These are phyloP conservation scores for Planococcus citri DNA, from an alignment of 1,140 invertebrate species.

Conservation along the genomic window DNA sequence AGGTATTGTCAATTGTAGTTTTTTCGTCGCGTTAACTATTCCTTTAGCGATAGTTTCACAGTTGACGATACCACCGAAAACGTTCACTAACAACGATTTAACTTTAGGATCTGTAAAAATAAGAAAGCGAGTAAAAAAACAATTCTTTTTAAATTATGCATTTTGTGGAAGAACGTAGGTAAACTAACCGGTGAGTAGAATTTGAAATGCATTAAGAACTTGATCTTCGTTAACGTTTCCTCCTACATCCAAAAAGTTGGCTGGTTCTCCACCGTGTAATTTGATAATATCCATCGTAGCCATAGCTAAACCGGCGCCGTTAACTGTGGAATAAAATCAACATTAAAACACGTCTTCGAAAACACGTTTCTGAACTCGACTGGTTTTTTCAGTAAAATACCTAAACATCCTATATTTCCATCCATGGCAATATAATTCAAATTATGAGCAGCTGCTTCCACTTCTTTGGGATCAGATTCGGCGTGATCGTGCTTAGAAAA, in stretches of 20 bases:
- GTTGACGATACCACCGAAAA: constrained; percentile 98
- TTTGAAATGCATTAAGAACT: constrained; percentile 59
- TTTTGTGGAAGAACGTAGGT: constrained; percentile 22
- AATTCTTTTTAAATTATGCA: background rate
- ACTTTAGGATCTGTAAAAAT: constrained; percentile 63
- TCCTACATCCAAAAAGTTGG: constrained; percentile 72
- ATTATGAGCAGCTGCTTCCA: constrained; percentile 75
- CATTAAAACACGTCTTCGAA: constrained; percentile 22
- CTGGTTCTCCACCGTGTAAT: constrained; percentile 57
- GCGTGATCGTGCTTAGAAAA: constrained; percentile 68
- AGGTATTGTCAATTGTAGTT: constrained; percentile 69
- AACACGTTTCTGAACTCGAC: background rate
- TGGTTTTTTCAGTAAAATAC: too few species aligned
- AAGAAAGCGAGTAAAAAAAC: constrained; percentile 24
- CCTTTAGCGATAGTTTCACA: constrained; percentile 94
- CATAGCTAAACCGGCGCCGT: constrained; percentile 70
- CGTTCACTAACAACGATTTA: constrained; percentile 92
- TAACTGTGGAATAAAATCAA: constrained; percentile 38
- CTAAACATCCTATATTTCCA: constrained; percentile 90
- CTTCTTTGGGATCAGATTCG: constrained; percentile 80
- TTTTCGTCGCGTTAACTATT: constrained; percentile 75
- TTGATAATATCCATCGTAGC: constrained; percentile 72
- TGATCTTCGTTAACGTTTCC: constrained; percentile 61
- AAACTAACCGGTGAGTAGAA: constrained; percentile 40
- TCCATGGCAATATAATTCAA: constrained; percentile 96